Percentiles rank a stretch among this genome's conserved stretches.
Conservation (phyloP, 1,140 invertebrate genomes). For the Cotesia typhae region DNA sequence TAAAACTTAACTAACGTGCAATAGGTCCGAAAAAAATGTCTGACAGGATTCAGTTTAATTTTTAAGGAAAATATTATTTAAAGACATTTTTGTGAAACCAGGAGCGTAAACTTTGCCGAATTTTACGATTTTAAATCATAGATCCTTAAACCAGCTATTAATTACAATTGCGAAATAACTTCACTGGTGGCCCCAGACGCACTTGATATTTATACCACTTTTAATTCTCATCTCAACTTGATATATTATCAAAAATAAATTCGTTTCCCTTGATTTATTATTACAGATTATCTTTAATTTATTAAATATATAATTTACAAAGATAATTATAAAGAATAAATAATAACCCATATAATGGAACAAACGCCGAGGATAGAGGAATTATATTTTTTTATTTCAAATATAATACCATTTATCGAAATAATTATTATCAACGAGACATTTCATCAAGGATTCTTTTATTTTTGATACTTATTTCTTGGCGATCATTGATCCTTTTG, state of each 20-base stretch:
- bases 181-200: conserved; percentile 24
- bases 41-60: too few species aligned
- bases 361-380: too few species aligned
- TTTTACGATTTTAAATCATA: too few species aligned
- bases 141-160: conserved; percentile 16
- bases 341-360: too few species aligned
- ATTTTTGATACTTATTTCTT: background rate
- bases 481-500: conserved; percentile 24
- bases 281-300: background rate
- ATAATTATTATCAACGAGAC: background rate
- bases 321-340: too few species aligned
- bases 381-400: too few species aligned
- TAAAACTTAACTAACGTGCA: too few species aligned
- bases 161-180: conserved; percentile 29
- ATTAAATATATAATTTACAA: too few species aligned
- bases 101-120: too few species aligned
- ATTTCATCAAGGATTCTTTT: background rate
- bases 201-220: conserved; percentile 13
- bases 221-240: conserved; percentile 11
- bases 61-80: too few species aligned
- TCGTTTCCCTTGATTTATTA: conserved; percentile 1
- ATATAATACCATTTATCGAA: background rate
- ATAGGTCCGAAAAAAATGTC: too few species aligned
- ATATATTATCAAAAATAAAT: conserved; percentile 10
- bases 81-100: too few species aligned